These are phyloP conservation scores for Lasaia peninsularis DNA, from an alignment of 1,140 invertebrate species.

Conservation along the genomic window DNA sequence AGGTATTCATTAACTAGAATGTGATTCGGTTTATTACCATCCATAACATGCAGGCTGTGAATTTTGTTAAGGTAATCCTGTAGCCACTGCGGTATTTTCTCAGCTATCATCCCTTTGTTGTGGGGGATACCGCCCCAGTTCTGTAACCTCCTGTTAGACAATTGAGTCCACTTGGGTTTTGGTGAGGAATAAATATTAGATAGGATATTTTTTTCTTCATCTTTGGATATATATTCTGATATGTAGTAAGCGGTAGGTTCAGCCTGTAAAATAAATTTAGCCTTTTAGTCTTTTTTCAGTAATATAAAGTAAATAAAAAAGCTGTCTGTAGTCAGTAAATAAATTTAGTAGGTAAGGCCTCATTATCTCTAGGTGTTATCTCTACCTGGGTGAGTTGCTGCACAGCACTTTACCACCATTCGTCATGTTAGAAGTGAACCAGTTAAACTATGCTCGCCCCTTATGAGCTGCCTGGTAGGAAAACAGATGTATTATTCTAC, in stretches of 20 bases:
- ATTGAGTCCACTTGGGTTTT: conserved; percentile 97
- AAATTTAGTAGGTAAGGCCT: no score
- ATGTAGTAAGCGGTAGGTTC: conserved; percentile 90
- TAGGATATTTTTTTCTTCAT: conserved; percentile 88
- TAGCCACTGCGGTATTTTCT: conserved; percentile 92
- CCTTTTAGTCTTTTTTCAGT: not conserved
- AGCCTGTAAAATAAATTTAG: conserved; percentile 71
- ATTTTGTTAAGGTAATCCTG: conserved; percentile 86
- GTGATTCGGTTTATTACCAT: conserved; percentile 91
- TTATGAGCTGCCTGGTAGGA: no score
- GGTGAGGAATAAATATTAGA: conserved; percentile 87
- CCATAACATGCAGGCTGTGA: conserved; percentile 84
- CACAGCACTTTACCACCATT: no score
- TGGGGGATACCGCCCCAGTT: conserved; percentile 98
- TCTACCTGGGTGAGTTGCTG: no score
- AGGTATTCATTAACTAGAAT: conserved; percentile 97
- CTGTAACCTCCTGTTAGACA: conserved; percentile 93
- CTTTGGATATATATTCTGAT: conserved; percentile 91
- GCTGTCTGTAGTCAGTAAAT: no score
- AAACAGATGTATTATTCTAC: no score
- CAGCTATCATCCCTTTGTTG: conserved; percentile 95
- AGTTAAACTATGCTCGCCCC: no score
- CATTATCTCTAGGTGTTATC: no score
- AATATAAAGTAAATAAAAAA: no score
- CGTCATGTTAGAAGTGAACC: no score